Evolutionary conservation across 2,113 vertebrate genomes (phyloP).

Genomic region (rabbit (Oryctolagus cuniculus)): DNA sequence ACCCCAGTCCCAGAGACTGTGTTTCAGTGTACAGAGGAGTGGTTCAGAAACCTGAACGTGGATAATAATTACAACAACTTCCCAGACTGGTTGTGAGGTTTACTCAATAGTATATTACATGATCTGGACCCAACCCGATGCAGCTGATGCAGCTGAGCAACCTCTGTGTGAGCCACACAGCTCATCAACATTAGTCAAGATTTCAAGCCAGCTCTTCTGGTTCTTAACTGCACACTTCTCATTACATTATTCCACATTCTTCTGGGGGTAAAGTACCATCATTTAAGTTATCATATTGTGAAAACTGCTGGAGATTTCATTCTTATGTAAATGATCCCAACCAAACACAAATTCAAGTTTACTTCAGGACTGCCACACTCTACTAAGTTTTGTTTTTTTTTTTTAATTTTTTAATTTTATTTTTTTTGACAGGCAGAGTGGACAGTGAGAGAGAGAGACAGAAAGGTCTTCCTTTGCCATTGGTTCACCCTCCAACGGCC

Average conservation of each 20-base stretch:
- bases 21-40: not conserved
- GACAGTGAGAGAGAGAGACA: no score
- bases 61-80: not conserved
- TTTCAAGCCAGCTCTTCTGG: not conserved
- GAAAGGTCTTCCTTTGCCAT: no score
- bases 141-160: not conserved
- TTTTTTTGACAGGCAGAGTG: no score
- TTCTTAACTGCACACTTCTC: not conserved
- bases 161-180: not conserved
- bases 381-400: slow-evolving; percentile 33
- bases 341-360: slow-evolving; percentile 52
- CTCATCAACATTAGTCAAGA: not conserved
- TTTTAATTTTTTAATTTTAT: no score
- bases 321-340: not conserved
- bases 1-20: not conserved
- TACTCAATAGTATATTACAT: not conserved
- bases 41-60: slow-evolving; percentile 18
- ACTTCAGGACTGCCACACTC: not conserved
- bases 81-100: not conserved
- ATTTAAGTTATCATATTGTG: not conserved
- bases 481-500: no score
- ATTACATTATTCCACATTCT: not conserved
- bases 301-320: slow-evolving; percentile 26
- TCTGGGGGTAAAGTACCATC: not conserved
- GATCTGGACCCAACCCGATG: not conserved